Percentiles rank a stretch among this genome's conserved stretches.
Evolutionary conservation across 2,888 invertebrate species (phyloP).

Genomic region (Euphydryas editha): DNA sequence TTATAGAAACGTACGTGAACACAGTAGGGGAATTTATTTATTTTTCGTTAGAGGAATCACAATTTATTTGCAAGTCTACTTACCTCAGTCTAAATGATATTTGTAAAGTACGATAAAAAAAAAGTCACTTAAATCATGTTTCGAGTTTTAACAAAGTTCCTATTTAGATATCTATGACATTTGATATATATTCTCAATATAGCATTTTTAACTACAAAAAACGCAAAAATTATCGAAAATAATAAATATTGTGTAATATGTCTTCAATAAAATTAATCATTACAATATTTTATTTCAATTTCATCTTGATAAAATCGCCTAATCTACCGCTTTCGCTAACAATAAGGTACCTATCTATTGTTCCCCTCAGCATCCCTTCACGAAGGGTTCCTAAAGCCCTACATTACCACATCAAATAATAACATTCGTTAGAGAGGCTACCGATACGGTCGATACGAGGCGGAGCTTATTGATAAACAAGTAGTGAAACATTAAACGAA

Average conservation of each 20-base stretch:
- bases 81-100: not conserved
- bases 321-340: constrained; percentile 32
- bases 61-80: not conserved
- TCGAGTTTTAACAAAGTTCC: not conserved
- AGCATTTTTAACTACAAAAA: not conserved
- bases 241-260: not conserved
- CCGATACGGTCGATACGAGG: constrained; percentile 49
- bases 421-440: constrained; percentile 59
- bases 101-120: not conserved
- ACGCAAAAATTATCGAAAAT: not conserved
- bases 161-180: not conserved
- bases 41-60: not conserved
- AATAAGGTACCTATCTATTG: constrained; percentile 41
- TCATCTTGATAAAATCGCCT: constrained; percentile 17
- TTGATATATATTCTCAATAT: not conserved
- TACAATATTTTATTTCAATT: not conserved
- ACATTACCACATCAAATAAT: constrained; percentile 71
- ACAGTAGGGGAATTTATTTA: constrained; percentile 13
- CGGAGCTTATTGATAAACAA: constrained; percentile 58
- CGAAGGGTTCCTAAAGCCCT: constrained; percentile 56
- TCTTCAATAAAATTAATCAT: not conserved
- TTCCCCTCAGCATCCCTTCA: constrained; percentile 46
- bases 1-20: constrained; percentile 38
- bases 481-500: constrained; percentile 43
- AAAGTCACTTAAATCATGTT: not conserved